These are phyloP conservation scores for Balearica regulorum DNA, from an alignment of 2,797 vertebrate species.

Conservation along the genomic window DNA sequence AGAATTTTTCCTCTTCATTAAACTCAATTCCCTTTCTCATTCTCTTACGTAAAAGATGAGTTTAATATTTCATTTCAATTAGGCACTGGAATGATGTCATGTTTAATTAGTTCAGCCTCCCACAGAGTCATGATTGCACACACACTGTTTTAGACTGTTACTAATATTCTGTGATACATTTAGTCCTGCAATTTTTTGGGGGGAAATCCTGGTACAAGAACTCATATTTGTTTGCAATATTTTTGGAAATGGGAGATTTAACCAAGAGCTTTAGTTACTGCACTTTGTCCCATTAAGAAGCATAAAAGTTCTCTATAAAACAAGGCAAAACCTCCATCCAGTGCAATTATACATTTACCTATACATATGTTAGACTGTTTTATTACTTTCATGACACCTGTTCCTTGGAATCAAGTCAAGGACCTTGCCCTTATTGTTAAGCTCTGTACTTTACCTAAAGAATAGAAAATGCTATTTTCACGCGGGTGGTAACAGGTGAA, in stretches of 20 bases:
- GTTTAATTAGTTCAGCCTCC: slow-evolving; percentile 11
- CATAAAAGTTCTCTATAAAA: not conserved
- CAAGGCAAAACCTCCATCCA: not conserved
- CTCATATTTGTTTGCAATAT: not conserved
- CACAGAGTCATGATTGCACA: not conserved
- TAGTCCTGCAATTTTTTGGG: not conserved
- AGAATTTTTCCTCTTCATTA: not conserved
- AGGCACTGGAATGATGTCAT: not conserved
- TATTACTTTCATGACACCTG: not conserved
- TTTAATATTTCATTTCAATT: slow-evolving; percentile 46
- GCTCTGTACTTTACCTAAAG: not conserved
- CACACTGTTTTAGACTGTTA: not conserved
- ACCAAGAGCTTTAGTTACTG: not conserved
- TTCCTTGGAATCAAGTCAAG: not conserved
- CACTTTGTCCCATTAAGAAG: not conserved
- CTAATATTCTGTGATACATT: not conserved
- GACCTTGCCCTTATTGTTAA: not conserved
- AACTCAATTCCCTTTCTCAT: not conserved
- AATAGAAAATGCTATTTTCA: not conserved
- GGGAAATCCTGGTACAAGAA: not conserved
- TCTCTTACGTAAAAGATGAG: not conserved
- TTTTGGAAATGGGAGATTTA: not conserved
- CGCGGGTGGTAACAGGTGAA: not conserved
- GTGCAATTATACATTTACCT: not conserved
- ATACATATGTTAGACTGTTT: not conserved